A percentile compares a stretch with the other conserved stretches of the same genome.
phyloP scores from a whole-genome alignment of 1,140 invertebrate genomes.

The Dendroctonus valens region DNA sequence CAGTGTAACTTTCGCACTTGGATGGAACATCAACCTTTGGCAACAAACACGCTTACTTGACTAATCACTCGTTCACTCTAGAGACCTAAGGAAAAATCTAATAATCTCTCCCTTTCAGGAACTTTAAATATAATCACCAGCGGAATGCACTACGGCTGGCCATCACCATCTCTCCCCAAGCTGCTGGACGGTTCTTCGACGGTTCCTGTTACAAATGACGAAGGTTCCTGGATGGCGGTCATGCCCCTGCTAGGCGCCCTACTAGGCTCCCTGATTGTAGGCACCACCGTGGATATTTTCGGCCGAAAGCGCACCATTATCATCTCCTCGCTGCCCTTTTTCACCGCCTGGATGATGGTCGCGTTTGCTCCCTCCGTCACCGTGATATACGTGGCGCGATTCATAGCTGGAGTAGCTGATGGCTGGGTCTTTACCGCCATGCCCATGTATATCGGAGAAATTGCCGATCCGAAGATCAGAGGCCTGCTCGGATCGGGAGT shows the following conservation, averaged over 20 bases:
- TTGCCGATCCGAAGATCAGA: conserved; percentile 65
- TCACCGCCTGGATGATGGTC: conserved; percentile 67
- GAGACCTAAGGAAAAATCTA: not conserved
- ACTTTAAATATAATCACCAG: conserved; percentile 42
- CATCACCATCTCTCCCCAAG: conserved; percentile 41
- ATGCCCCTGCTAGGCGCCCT: conserved; percentile 51
- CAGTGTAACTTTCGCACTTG: no score
- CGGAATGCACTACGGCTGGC: conserved; percentile 47
- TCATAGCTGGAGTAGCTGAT: conserved; percentile 65
- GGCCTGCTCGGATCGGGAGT: conserved; percentile 52
- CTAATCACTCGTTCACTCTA: not conserved
- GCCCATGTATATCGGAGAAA: conserved; percentile 69
- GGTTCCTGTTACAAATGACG: conserved; percentile 55
- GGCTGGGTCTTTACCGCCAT: conserved; percentile 64
- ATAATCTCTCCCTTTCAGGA: conserved; percentile 36
- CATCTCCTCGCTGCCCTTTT: conserved; percentile 59
- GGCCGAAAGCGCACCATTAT: conserved; percentile 70
- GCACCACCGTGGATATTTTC: conserved; percentile 52
- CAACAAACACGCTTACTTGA: not conserved
- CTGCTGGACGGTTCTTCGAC: conserved; percentile 35
- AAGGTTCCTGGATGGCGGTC: conserved; percentile 64
- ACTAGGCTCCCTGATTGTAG: conserved; percentile 51
- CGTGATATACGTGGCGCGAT: conserved; percentile 55
- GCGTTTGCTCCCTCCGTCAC: conserved; percentile 54
- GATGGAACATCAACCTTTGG: no score